Evolutionary conservation across 2,113 vertebrate species (phyloP), one percentile per base, ranked within the genome.

Genomic region (Glareola pratincola): DNA sequence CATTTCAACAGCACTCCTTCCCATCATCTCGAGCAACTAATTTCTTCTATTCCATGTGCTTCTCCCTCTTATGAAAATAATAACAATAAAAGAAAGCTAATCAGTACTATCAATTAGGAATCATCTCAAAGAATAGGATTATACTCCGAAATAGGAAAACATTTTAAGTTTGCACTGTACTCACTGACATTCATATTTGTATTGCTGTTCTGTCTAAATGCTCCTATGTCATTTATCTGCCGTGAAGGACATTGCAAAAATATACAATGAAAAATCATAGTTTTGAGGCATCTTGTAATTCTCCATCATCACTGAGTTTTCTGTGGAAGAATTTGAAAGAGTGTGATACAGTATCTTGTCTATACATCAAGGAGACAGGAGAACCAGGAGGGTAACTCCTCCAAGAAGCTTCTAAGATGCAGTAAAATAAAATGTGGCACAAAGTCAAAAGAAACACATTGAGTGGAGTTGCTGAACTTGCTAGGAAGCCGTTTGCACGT

Each of bases 1-100:
- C 60, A 56, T 95, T 95, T 94, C 93, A 96, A 34, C 62, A 79
- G 36, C 4, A 3, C 29, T 83, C 45, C 64, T 76, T 94, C 82
- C 62, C 85, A 67, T 74, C 15, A 78, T 84, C 79, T 85, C 71
- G 62, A 89, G 63, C 30, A 36, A 85, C 66, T 79, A 12, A 84
- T 91, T 90, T 77, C 30, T 84, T 62, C 47, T 69, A 14, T 75
- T 72, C 36, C 66, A 41, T 9, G 48, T 77, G 69, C 60, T 86
- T 86, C 80, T 85, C 17, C 37, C 37, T 78, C 59, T 68, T 78
- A 92, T 80, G 86, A 85, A 91, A 90, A 93, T 54, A 82, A 51
- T 41, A 94, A 73, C 71, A 95, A 94, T 64, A 92, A 93, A 94
- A 94, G 85, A 59, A 86, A 94, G 60, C 30, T 90, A 94, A 91